Conservation (phyloP, 2,888 invertebrate species). For the Aleiodes testaceus region DNA sequence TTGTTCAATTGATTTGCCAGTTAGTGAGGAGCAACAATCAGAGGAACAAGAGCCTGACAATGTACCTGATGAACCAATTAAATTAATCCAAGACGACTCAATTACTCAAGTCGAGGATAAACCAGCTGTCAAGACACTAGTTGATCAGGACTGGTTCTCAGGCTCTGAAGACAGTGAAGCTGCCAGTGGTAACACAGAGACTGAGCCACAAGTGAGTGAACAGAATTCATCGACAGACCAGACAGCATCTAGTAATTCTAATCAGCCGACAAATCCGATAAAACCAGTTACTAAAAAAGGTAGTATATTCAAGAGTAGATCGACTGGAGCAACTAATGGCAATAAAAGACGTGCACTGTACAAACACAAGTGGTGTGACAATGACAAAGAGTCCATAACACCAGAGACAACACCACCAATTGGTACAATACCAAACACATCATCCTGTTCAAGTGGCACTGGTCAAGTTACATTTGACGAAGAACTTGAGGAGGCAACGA, state of each 20-base stretch:
- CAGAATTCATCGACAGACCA: conserved; percentile 70
- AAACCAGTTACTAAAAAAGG: conserved; percentile 80
- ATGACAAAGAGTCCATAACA: conserved; percentile 74
- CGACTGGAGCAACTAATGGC: conserved; percentile 78
- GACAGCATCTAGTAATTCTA: conserved; percentile 52
- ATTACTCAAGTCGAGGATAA: conserved; percentile 49
- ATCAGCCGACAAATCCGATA: conserved; percentile 51
- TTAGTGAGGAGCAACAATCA: background rate
- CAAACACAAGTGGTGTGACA: conserved; percentile 92
- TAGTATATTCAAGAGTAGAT: conserved; percentile 91
- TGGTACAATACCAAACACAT: conserved; percentile 55
- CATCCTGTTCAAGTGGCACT: conserved; percentile 60
- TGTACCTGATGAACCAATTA: conserved; percentile 48
- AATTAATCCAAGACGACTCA: background rate
- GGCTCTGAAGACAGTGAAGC: conserved; percentile 71
- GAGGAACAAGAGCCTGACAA: conserved; percentile 51
- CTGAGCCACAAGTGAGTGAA: conserved; percentile 72
- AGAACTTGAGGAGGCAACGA: conserved; percentile 72
- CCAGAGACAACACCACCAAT: conserved; percentile 57
- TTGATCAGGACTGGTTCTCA: conserved; percentile 72
- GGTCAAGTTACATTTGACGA: conserved; percentile 66
- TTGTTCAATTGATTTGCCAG: conserved; percentile 60
- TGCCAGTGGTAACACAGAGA: conserved; percentile 73
- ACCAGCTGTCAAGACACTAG: conserved; percentile 63
- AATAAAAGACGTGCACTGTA: conserved; percentile 87